phyloP scores from a whole-genome alignment of 2,113 vertebrate species.

The Brachirus orientalis region DNA sequence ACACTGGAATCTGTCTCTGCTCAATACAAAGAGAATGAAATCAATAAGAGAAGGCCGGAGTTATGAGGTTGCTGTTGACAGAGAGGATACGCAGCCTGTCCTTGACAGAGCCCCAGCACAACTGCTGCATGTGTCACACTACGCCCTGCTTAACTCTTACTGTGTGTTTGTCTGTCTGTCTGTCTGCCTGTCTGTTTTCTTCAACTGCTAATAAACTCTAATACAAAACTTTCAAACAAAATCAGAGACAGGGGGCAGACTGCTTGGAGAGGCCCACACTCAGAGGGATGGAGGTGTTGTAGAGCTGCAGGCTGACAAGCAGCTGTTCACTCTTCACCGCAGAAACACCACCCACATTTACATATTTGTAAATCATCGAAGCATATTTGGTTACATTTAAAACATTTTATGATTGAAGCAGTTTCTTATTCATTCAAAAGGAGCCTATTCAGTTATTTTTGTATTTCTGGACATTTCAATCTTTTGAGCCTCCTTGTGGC shows the following conservation, averaged over 20 bases:
- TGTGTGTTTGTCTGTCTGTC: not conserved
- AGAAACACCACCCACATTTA: constrained; percentile 5
- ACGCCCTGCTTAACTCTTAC: constrained; percentile 44
- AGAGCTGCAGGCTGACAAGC: constrained; percentile 27
- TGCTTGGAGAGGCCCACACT: constrained; percentile 2
- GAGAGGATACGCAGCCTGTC: constrained; percentile 41
- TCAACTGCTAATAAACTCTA: constrained; percentile 49
- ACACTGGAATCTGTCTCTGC: constrained; percentile 26
- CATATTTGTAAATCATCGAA: not conserved
- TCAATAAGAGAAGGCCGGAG: constrained; percentile 44
- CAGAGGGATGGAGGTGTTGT: constrained; percentile 22
- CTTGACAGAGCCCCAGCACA: constrained; percentile 53
- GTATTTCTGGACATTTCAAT: no score
- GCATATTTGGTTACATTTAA: no score
- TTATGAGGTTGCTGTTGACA: constrained; percentile 46
- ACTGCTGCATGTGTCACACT: constrained; percentile 64
- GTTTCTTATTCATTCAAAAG: no score
- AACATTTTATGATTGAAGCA: not conserved
- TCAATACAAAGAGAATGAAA: constrained; percentile 32
- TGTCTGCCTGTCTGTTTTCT: not conserved
- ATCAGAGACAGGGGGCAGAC: constrained; percentile 42
- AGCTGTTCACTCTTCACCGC: constrained; percentile 44
- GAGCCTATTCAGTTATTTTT: no score
- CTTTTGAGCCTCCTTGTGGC: no score
- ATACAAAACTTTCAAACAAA: constrained; percentile 47